Percentiles rank a stretch among this genome's conserved stretches.
phyloP scores from a whole-genome alignment of 2,888 invertebrate species.

The Torymus texanus region DNA sequence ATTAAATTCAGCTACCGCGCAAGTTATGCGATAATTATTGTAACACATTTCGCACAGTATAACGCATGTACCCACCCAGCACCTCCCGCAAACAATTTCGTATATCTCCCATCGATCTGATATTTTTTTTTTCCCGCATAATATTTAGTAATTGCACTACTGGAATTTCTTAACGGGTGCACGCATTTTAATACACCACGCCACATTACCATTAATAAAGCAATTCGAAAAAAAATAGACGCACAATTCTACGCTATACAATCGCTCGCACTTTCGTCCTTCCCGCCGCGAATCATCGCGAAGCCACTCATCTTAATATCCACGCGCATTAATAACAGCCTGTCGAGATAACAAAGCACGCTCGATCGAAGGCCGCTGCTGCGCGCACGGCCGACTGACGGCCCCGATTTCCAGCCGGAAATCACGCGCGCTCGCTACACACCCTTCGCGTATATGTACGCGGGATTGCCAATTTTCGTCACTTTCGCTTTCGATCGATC shows the following conservation, averaged over 20 bases:
- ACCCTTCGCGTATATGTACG: neutral
- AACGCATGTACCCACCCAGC: neutral
- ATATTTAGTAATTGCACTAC: too few relatives aligned
- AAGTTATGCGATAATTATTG: too few relatives aligned
- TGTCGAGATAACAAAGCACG: conserved; percentile 8
- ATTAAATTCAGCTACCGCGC: too few relatives aligned
- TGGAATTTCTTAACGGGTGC: too few relatives aligned
- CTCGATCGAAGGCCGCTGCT: neutral
- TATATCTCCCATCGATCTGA: too few relatives aligned
- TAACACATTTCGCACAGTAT: neutral
- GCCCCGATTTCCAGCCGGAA: conserved; percentile 32
- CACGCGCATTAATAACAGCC: neutral
- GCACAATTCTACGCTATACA: too few relatives aligned
- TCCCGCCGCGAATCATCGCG: neutral
- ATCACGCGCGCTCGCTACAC: conserved; percentile 6
- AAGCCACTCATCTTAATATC: conserved; percentile 6
- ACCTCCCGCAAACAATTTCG: too few relatives aligned
- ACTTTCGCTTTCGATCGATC: conserved; percentile 40
- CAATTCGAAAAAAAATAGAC: too few relatives aligned
- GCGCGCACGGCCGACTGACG: neutral
- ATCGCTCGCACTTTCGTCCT: too few relatives aligned
- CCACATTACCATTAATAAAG: too few relatives aligned
- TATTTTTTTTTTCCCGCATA: too few relatives aligned
- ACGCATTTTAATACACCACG: too few relatives aligned
- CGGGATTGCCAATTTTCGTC: conserved; percentile 36